Base-by-base conservation (phyloP, 2,888 invertebrate species). In the Drosophila mettleri region DNA sequence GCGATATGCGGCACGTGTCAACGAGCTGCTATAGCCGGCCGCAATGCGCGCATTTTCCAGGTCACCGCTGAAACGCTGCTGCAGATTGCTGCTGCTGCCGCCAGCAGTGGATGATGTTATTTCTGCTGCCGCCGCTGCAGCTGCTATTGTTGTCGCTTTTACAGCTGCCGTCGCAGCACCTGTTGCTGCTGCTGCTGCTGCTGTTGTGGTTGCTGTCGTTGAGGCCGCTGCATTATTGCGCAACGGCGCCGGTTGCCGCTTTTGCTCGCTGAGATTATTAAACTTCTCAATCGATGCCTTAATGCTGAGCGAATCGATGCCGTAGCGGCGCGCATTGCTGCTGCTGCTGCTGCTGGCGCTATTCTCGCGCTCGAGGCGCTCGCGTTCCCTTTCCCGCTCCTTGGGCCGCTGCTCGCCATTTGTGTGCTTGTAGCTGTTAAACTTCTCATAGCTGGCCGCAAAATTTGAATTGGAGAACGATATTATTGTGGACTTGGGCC, bases 271-370 rank as follows among this genome's bases (percentile, higher is more conserved):
- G 6, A 90, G 87, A 72, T 82, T 91, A 64, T 91, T 92, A 38
- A 91, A 91, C 49, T 91, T 91, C 68, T 92, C 91, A 18, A 91
- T 91, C 34, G 91, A 91, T 8, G 90, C 92, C 61, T 90, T 90
- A 29, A 91, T 91, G 66, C 91, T 91, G 43, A 80, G 75, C 24
- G 92, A 89, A 65, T 91, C 91, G 62, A 91, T 91, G 29, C 88
- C 77, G 27, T 85, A 87, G 20, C 74, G 75, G 2, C 77, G 69
- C 1, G 75, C 87, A 68, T 75, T 71, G 59, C 68, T 69, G 49
- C 45, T 18, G 59, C 68, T 69, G 49, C 45, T 18, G 61, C 53
- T 58, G 10, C 38, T 38, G 34, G 58, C 52, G 24, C 24, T 59
- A 39, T 38, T 68, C 4, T 57, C 57, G 0, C 71, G 60, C 0